Percentiles rank a stretch among this genome's conserved stretches.
These are phyloP conservation scores for Heliconius hermathena DNA, from an alignment of 1,140 invertebrate species.

Conservation along the genomic window DNA sequence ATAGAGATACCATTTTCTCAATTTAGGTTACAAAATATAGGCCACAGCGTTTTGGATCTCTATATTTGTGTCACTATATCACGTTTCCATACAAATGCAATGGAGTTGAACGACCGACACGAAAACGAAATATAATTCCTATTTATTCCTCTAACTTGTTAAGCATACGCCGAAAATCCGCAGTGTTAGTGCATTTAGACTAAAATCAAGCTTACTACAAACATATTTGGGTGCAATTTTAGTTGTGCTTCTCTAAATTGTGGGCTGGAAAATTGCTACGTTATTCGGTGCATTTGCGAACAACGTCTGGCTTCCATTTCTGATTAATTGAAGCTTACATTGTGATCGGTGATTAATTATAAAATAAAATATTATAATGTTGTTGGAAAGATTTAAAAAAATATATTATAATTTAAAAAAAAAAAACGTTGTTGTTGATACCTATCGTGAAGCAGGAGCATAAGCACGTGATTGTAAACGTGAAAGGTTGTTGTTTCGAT, in stretches of 20 bases:
- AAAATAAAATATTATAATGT: constrained; percentile 1
- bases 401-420: too few relatives aligned
- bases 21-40: neutral
- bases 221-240: constrained; percentile 31
- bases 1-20: neutral
- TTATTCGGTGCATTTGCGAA: constrained; percentile 45
- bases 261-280: constrained; percentile 42
- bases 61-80: constrained; percentile 1
- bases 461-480: too few relatives aligned
- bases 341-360: constrained; percentile 35
- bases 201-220: constrained; percentile 26
- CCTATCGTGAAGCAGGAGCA: too few relatives aligned
- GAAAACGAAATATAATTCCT: constrained; percentile 36
- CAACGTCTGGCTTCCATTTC: constrained; percentile 43
- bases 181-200: constrained; percentile 31
- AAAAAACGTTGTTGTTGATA: too few relatives aligned
- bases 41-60: neutral
- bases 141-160: constrained; percentile 39
- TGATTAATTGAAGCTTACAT: constrained; percentile 46
- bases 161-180: constrained; percentile 38
- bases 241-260: constrained; percentile 32
- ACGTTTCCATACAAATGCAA: constrained; percentile 22
- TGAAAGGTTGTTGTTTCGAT: too few relatives aligned
- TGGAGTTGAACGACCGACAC: constrained; percentile 37
- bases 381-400: too few relatives aligned